Base-by-base conservation (phyloP, 2,888 invertebrate genomes). In the Drosophila birchii region DNA sequence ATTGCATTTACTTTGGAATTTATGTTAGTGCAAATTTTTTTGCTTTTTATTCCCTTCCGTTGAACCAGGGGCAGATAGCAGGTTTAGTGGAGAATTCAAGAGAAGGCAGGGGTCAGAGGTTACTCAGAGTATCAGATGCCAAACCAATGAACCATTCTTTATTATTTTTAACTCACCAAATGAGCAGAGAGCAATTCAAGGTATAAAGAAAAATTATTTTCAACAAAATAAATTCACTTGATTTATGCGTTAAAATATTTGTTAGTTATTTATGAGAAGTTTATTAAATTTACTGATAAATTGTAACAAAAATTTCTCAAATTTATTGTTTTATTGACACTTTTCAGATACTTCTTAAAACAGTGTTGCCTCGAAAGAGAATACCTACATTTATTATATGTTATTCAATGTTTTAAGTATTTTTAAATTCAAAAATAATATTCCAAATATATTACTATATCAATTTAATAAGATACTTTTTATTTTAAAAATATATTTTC, bases 1-100 rank as follows among this genome's bases (percentile, higher is more conserved):
- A 84, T 88, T 88, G 84, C 88, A 87, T 85, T 85, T 81, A 68
- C 69, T 61, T 66, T 54, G 75, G 71, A 85, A 85, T 86, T 85
- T 85, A 88, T 85, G 85, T 66, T 78, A 60, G 59, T 62, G 78
- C 55, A 75, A 53, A 55, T 75, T 74, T 62, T 43, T 55, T 59
- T 47, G 56, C 54, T 63, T 74, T 70, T 75, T 54, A 34, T 57
- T 58, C 63, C 57, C 53, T 54, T 51, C 67, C 69, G 58, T 38
- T 53, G 39, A 26, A 34, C 29, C 29, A 14, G 38, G 39, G n/a
- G 34, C 12, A n/a, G 14, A 14, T 12, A 41, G 47, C 32, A 32
- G 49, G 43, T 29, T 36, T 20, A 12, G 29, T 16, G 8, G n/a
- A 12, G 11, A 23, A 29, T 20, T 14, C 8, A n/a, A 14, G 9